Evolutionary conservation across 2,797 vertebrate species (phyloP).

Genomic region (Mus caroli): DNA sequence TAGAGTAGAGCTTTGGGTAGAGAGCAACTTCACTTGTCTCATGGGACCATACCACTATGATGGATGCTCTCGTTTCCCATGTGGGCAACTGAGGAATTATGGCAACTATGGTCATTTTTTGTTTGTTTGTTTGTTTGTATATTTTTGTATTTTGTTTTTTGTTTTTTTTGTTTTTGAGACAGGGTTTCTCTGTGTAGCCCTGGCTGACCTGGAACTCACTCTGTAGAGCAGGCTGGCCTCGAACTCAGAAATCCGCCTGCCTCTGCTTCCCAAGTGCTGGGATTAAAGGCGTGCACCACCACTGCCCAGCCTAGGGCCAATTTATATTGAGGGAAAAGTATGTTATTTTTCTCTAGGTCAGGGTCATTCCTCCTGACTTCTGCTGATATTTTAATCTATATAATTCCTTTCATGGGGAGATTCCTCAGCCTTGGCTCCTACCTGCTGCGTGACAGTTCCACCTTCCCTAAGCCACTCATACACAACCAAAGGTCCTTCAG

Average conservation of each 20-base stretch:
- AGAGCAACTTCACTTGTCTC: neutral
- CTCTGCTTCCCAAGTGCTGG: no score
- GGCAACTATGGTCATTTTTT: neutral
- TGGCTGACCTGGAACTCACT: no score
- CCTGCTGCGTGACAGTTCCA: neutral
- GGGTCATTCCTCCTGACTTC: neutral
- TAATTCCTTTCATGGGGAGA: neutral
- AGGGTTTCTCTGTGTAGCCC: no score
- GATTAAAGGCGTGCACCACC: no score
- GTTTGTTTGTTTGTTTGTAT: no score
- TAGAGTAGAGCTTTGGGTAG: neutral
- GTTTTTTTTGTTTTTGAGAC: no score
- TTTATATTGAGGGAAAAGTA: neutral
- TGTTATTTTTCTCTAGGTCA: constrained; percentile 7
- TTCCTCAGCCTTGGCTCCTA: neutral
- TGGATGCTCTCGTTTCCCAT: neutral
- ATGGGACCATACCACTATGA: neutral
- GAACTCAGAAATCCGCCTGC: no score
- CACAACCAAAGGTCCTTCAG: neutral
- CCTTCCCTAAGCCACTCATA: neutral
- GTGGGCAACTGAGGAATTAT: neutral
- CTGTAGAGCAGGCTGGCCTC: no score
- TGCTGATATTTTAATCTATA: neutral
- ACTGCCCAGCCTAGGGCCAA: neutral
- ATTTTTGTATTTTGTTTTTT: no score